Base-by-base conservation (phyloP, 1,140 invertebrate genomes). In the Brachionus koreanus region DNA sequence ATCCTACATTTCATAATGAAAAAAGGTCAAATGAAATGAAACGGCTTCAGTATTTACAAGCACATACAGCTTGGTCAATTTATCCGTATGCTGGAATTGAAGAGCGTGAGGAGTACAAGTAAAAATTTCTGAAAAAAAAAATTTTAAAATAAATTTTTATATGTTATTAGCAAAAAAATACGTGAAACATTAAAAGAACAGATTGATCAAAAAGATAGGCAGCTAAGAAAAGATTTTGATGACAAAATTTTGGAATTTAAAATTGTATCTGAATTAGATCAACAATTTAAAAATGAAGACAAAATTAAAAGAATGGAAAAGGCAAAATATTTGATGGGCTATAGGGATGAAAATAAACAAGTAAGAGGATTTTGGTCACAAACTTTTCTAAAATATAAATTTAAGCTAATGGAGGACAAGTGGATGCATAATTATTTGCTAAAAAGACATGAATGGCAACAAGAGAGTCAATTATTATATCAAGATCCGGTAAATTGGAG, bases 401-500 rank as follows among this genome's bases (percentile, higher is more conserved):
- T 81, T 35, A 42, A 81, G 79, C 39, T 82, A 5, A 82, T 82
- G 79, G 79, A 82, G 37, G 57, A 82, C n/a, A 82, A 29, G 65
- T 82, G 79, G 79, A 65, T 37, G 57, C 35, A 82, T 35, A 65
- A 82, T 52, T 65, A 67, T 37, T 29, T 65, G 16, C 42, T 65
- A 19, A 65, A 65, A 42, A 25, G 57, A 13, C 79, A 82, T 82
- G 57, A 82, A 82, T 82, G 79, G 79, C 79, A 82, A 19, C 57
- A 65, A 42, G 79, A 82, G 35, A 65, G 79, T 65, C 37, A 43
- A 35, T 25, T 82, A 37, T 35, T 82, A 42, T 37, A 65, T 19
- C 57, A 82, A 35, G 79, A 82, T 67, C 79, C 79, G 35, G 33
- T 82, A 10, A 82, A 82, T 43, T 82, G 79, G 79, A 82, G 79